A percentile compares a stretch with the other conserved stretches of the same genome.
These are phyloP conservation scores for Entelurus aequoreus DNA, from an alignment of 2,113 vertebrate genomes.

Conservation along the genomic window DNA sequence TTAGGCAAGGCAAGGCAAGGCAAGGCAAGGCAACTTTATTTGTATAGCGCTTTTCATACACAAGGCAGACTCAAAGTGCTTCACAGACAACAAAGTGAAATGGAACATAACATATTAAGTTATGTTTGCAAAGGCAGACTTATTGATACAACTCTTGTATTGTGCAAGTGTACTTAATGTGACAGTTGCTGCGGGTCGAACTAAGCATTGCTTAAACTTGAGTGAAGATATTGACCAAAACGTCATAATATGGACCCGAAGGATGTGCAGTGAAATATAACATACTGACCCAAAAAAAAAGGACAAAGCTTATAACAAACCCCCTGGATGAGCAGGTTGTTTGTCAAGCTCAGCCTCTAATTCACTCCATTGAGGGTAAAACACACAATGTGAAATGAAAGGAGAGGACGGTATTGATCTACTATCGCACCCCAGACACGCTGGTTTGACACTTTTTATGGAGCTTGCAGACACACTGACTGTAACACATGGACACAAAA, in stretches of 20 bases:
- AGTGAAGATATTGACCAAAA: constrained; percentile 36
- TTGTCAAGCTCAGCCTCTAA: constrained; percentile 51
- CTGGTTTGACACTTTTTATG: constrained; percentile 34
- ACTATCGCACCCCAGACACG: constrained; percentile 21
- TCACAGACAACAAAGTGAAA: too few species aligned
- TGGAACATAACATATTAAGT: too few species aligned
- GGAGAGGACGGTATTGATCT: constrained; percentile 48
- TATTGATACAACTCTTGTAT: not conserved
- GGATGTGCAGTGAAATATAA: constrained; percentile 47
- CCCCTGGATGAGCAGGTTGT: constrained; percentile 48
- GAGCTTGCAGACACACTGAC: constrained; percentile 14
- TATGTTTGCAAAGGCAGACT: not conserved
- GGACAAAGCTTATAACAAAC: constrained; percentile 54
- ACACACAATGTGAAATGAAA: constrained; percentile 49
- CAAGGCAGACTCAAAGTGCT: too few species aligned
- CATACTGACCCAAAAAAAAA: constrained; percentile 41
- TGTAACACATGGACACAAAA: not conserved
- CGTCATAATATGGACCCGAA: constrained; percentile 20
- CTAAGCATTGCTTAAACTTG: constrained; percentile 22
- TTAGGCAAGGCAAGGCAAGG: too few species aligned
- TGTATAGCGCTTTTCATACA: too few species aligned
- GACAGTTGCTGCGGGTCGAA: not conserved
- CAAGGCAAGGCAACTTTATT: too few species aligned
- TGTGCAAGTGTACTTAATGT: not conserved
- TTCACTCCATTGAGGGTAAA: constrained; percentile 45